Conservation (phyloP, 2,797 vertebrate genomes). For the Echeneis naucrates region DNA sequence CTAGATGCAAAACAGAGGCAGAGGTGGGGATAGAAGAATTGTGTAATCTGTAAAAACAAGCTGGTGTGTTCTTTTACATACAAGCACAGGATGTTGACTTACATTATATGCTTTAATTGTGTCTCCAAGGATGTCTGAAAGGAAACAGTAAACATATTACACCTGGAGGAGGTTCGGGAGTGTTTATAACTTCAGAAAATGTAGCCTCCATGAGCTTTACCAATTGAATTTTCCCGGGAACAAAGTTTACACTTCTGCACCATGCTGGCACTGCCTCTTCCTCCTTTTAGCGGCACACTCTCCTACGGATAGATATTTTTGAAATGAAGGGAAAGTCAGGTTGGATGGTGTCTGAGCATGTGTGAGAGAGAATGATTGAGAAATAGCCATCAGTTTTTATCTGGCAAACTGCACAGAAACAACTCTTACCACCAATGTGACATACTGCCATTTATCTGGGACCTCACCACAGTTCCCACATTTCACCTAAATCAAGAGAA, state of each 20-base stretch:
- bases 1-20: not conserved
- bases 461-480: constrained; percentile 96
- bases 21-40: not conserved
- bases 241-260: constrained; percentile 98
- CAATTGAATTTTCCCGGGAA: constrained; percentile 94
- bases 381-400: not conserved
- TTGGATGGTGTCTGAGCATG: not conserved
- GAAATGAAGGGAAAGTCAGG: no score
- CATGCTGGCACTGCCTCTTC: constrained; percentile 95
- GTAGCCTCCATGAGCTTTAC: constrained; percentile 65
- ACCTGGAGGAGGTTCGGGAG: not conserved
- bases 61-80: not conserved
- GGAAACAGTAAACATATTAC: constrained; percentile 10
- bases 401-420: not conserved
- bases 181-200: not conserved
- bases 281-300: constrained; percentile 93
- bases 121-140: constrained; percentile 92
- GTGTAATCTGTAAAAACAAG: not conserved
- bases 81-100: constrained; percentile 74
- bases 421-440: constrained; percentile 88
- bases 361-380: no score
- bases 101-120: constrained; percentile 95
- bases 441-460: constrained; percentile 97
- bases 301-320: constrained; percentile 81
- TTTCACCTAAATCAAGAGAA: constrained; percentile 86